These are phyloP conservation scores for Cottus gobio DNA, from an alignment of 2,113 vertebrate genomes.

Conservation along the genomic window DNA sequence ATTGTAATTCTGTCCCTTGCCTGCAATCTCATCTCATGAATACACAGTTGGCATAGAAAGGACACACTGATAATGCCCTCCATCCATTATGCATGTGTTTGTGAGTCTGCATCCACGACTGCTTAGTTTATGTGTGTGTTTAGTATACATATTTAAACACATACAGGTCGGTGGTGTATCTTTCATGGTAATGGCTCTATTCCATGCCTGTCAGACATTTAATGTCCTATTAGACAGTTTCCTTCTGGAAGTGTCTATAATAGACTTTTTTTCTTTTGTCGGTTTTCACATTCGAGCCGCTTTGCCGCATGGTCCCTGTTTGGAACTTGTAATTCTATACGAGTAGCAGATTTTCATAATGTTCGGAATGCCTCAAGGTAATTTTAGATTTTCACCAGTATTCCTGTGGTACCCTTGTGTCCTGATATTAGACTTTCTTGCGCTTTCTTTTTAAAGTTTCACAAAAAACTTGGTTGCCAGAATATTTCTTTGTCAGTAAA, in stretches of 20 bases:
- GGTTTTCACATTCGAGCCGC: conserved; percentile 5
- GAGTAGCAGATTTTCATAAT: conserved; percentile 7
- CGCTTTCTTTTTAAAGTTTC: background rate
- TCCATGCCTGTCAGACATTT: conserved; percentile 49
- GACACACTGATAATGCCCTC: conserved; percentile 64
- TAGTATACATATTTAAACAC: conserved; percentile 53
- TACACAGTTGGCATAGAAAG: conserved; percentile 61
- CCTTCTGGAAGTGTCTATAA: conserved; percentile 2
- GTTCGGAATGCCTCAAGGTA: background rate
- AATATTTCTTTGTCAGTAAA: background rate
- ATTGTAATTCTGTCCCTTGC: conserved; percentile 59
- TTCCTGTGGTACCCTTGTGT: background rate
- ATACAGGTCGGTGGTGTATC: conserved; percentile 31
- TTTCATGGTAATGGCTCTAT: conserved; percentile 51
- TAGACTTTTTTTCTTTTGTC: conserved; percentile 1
- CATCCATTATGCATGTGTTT: conserved; percentile 71
- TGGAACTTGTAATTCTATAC: background rate
- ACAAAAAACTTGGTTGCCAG: background rate
- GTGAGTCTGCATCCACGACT: conserved; percentile 34
- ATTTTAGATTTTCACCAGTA: background rate
- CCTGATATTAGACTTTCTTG: background rate
- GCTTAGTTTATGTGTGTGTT: conserved; percentile 40
- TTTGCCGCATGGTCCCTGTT: conserved; percentile 8
- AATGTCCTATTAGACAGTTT: conserved; percentile 46
- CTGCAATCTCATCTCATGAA: conserved; percentile 68